Evolutionary conservation across 2,113 vertebrate genomes (phyloP), one percentile per base, ranked within the genome.

Genomic region (Hippocampus mohnikei): DNA sequence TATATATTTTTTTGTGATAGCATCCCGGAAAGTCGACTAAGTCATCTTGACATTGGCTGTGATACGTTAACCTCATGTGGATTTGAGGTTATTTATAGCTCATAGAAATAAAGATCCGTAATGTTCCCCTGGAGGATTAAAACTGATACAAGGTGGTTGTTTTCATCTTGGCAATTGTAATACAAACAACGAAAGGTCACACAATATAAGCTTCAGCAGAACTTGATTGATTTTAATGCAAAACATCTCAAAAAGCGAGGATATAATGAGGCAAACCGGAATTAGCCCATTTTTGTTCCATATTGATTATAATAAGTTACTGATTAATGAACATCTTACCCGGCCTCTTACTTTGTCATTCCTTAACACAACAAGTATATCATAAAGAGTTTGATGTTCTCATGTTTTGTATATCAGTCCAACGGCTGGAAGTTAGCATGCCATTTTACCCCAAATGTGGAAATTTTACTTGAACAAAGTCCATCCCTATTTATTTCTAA

Each of bases 21-120:
- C 29, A 69, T 67, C 12, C 56, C 66, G 20, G 65, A 71, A 55
- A 46, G 21, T 48, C 16, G 65, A 25, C 64, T 27, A 63, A 75
- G 64, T 72, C 42, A 67, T 48, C 33, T 23, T 48, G 33, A 69
- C 41, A 33, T 23, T n/a, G 37, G 42, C 55, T 37, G 42, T 25
- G 68, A n/a, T 48, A 53, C 13, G 12, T 52, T 74, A 18, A 27
- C 23, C 40, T 63, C n/a, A 66, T 71, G 66, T 71, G 55, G 0
- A 70, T 84, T 73, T 62, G 13, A 12, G 29, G 27, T 69, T 75
- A 50, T 42, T 77, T 58, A 2, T 50, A 25, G 42, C 65, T 78
- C 23, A 60, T 11, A 13, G 29, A 8, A 12, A 27, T 40, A 65
- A 73, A 70, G 29, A 63, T 59, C 9, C 62, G 64, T 56, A 20